phyloP scores from a whole-genome alignment of 2,797 vertebrate species.

The Cryptoblepharus egeriae region DNA sequence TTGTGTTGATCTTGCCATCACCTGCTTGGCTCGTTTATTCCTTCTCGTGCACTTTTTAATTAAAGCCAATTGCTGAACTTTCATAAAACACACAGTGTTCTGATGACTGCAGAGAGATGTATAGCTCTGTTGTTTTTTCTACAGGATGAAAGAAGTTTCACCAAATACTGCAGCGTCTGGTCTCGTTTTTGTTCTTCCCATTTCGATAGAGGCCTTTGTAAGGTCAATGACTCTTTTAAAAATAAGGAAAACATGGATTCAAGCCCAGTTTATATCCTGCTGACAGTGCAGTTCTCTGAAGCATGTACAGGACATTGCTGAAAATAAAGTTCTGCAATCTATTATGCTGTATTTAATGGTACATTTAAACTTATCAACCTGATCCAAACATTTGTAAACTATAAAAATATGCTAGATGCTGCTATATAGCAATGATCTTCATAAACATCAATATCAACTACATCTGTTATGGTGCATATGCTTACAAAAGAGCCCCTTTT shows the following conservation, averaged over 20 bases:
- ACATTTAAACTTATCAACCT: conserved; percentile 65
- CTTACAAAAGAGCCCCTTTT: background rate
- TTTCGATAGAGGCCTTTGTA: conserved; percentile 73
- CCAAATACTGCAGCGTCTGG: conserved; percentile 59
- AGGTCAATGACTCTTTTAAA: conserved; percentile 79
- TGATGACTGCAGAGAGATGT: conserved; percentile 12
- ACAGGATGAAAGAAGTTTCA: conserved; percentile 65
- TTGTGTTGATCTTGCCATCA: conserved; percentile 32
- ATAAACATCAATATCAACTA: conserved; percentile 25
- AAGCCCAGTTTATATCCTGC: conserved; percentile 76
- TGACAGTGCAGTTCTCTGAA: conserved; percentile 78
- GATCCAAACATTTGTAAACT: conserved; percentile 75
- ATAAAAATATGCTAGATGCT: conserved; percentile 74
- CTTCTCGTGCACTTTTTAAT: conserved; percentile 29
- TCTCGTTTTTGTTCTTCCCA: conserved; percentile 70
- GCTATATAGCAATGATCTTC: conserved; percentile 42
- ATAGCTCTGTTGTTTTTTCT: conserved; percentile 44
- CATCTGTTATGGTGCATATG: background rate
- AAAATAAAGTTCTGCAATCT: conserved; percentile 77
- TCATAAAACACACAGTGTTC: conserved; percentile 36
- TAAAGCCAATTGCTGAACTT: conserved; percentile 30
- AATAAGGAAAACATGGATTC: conserved; percentile 76
- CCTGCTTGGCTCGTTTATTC: conserved; percentile 17
- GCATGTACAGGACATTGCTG: conserved; percentile 58
- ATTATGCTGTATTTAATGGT: conserved; percentile 75